A percentile compares a stretch with the other conserved stretches of the same genome.
Conservation (phyloP, 2,888 invertebrate species). For the Octonoba sinensis region DNA sequence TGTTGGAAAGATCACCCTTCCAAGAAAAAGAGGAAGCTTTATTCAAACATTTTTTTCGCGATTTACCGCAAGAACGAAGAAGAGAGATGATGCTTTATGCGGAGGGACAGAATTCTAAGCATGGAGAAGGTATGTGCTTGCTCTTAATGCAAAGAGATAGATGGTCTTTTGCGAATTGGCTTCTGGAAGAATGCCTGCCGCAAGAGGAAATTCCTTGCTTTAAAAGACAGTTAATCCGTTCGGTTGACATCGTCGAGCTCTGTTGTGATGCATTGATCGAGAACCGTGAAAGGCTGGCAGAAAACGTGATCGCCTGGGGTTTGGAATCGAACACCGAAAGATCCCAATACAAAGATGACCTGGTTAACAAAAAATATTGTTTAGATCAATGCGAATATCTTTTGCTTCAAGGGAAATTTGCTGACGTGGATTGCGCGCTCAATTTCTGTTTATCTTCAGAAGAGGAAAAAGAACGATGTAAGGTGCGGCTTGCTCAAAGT, state of each 20-base stretch:
- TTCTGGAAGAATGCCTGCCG: not conserved
- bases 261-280: not conserved
- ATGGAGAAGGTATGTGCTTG: not conserved
- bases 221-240: not conserved
- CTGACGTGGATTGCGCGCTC: not conserved
- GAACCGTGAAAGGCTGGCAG: not conserved
- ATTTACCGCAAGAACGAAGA: not conserved
- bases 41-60: not conserved
- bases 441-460: not conserved
- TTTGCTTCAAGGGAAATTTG: constrained; percentile 1
- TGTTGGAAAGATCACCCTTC: constrained; percentile 4
- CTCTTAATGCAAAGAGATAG: not conserved
- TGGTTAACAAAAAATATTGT: not conserved
- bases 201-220: not conserved
- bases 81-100: not conserved
- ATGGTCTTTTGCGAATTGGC: constrained; percentile 6
- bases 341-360: not conserved
- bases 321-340: not conserved
- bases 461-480: not conserved
- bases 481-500: not conserved
- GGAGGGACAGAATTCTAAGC: no score
- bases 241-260: not conserved
- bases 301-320: not conserved
- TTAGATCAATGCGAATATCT: not conserved
- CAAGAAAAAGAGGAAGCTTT: not conserved